Conservation (phyloP, 2,888 invertebrate genomes). For the Archips crataeganus region DNA sequence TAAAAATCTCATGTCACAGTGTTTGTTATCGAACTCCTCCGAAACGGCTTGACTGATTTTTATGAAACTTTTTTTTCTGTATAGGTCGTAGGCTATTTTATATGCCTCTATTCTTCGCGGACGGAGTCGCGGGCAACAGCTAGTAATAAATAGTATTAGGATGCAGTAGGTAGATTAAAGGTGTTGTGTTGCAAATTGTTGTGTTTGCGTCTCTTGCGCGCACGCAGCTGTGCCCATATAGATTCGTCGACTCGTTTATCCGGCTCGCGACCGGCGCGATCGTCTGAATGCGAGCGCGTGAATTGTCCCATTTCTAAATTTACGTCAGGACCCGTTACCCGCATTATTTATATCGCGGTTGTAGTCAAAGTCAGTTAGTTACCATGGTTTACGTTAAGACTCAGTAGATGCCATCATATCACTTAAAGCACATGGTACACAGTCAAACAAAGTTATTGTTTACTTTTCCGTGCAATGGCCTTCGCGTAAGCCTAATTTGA, state of each 20-base stretch:
- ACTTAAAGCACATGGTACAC: not conserved
- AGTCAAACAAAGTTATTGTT: conserved; percentile 14
- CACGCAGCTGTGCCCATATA: conserved; percentile 13
- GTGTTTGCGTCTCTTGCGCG: conserved; percentile 10
- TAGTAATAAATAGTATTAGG: not conserved
- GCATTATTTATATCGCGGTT: conserved; percentile 31
- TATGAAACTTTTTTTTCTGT: too few species aligned
- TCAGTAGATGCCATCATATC: not conserved
- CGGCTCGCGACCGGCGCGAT: conserved; percentile 10
- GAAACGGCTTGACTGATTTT: too few species aligned
- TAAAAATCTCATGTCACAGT: too few species aligned
- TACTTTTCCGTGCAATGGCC: conserved; percentile 22
- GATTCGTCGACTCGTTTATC: not conserved
- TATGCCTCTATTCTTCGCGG: too few species aligned
- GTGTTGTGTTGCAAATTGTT: conserved; percentile 23
- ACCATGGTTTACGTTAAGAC: not conserved
- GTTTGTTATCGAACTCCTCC: too few species aligned
- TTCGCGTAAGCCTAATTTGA: conserved; percentile 25
- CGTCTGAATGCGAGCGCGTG: conserved; percentile 19
- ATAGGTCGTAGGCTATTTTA: too few species aligned
- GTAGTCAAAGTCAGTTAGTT: not conserved
- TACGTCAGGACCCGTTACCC: conserved; percentile 28
- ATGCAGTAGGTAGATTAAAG: not conserved
- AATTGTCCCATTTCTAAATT: conserved; percentile 43
- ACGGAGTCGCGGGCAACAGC: too few species aligned